These are phyloP conservation scores for Theristus sp. DNA, from an alignment of 2,888 invertebrate species.

Conservation along the genomic window DNA sequence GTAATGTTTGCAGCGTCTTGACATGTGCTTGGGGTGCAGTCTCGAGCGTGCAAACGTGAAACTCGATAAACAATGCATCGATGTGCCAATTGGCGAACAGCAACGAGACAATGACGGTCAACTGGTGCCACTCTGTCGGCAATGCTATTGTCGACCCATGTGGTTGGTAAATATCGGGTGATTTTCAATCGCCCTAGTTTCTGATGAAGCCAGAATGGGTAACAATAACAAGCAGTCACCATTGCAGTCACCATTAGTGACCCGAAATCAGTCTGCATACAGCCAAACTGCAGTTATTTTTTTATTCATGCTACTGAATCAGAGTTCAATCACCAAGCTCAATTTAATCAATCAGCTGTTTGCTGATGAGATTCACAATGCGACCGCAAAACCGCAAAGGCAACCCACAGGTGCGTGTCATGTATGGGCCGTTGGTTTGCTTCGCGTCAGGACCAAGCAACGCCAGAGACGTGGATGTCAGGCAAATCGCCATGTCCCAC, in stretches of 20 bases:
- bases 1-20: slow-evolving; percentile 1
- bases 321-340: too few species aligned
- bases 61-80: slow-evolving; percentile 28
- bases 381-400: too few species aligned
- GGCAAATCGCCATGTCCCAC: slow-evolving; percentile 30
- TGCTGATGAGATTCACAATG: too few species aligned
- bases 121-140: slow-evolving; percentile 17
- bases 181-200: neutral
- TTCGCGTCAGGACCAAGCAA: slow-evolving; percentile 29
- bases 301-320: too few species aligned
- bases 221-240: too few species aligned
- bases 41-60: slow-evolving; percentile 27
- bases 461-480: slow-evolving; percentile 30
- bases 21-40: slow-evolving; percentile 6
- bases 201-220: neutral
- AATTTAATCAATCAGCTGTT: neutral
- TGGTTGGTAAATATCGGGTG: too few species aligned
- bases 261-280: too few species aligned
- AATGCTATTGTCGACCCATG: slow-evolving; percentile 34
- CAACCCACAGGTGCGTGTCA: slow-evolving; percentile 6
- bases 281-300: too few species aligned
- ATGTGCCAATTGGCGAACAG: neutral
- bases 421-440: slow-evolving; percentile 31
- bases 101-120: slow-evolving; percentile 11
- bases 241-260: too few species aligned